These are phyloP conservation scores for Vulpes vulpes DNA, from an alignment of 2,113 vertebrate species.

Conservation along the genomic window DNA sequence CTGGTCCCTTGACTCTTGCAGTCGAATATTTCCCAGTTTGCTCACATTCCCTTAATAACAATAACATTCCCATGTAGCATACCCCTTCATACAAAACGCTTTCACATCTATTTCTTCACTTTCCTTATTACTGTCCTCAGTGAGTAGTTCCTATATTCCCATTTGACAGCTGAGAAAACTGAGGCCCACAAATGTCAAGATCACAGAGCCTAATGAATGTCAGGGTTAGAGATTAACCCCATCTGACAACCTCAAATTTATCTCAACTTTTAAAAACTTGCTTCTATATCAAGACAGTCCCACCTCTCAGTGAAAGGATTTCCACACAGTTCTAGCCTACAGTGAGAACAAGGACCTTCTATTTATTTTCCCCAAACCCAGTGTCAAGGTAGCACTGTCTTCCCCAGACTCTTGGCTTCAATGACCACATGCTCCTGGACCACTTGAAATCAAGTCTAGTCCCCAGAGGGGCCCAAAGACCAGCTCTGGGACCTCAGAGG, in stretches of 20 bases:
- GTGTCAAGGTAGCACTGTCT: not conserved
- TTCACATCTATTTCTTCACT: not conserved
- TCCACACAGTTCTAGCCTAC: not conserved
- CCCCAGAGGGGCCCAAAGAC: not conserved
- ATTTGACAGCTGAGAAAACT: not conserved
- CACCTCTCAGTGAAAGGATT: not conserved
- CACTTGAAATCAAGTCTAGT: not conserved
- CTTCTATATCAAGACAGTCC: not conserved
- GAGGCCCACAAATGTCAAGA: not conserved
- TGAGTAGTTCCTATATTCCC: not conserved
- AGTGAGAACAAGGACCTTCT: not conserved
- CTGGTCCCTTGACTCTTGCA: not conserved
- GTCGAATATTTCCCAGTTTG: not conserved
- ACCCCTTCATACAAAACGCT: not conserved
- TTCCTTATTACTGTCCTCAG: not conserved
- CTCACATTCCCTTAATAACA: not conserved
- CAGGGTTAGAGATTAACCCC: not conserved
- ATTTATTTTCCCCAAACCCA: not conserved
- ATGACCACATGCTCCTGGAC: not conserved
- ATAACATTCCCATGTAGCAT: rapidly evolving
- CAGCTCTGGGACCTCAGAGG: not conserved
- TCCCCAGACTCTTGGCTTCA: not conserved
- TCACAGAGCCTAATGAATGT: not conserved
- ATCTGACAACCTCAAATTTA: not conserved
- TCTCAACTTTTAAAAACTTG: not conserved